Percentiles rank a stretch among this genome's conserved stretches.
phyloP scores from a whole-genome alignment of 2,113 vertebrate genomes.

The Nycticebus coucang region DNA sequence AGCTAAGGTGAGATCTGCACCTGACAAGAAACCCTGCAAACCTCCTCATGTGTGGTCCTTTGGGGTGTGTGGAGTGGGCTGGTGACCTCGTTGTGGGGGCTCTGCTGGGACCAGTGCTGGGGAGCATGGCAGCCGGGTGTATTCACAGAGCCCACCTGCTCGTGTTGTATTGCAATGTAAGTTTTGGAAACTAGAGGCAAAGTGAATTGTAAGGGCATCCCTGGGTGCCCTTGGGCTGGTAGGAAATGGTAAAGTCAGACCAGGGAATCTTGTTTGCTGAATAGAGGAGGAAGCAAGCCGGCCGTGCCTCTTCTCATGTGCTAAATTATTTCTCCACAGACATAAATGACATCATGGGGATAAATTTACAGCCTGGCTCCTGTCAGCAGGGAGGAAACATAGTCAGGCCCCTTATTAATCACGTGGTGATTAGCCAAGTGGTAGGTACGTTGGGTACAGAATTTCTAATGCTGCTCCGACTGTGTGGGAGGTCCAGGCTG shows the following conservation, averaged over 20 bases:
- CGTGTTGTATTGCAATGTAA: background rate
- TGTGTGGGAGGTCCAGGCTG: slow-evolving; percentile 50
- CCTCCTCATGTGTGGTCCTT: background rate
- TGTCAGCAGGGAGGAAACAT: slow-evolving; percentile 69
- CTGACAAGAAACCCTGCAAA: background rate
- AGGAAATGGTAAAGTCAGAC: background rate
- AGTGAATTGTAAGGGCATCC: background rate
- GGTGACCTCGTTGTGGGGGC: no score
- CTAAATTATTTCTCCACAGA: slow-evolving; percentile 63
- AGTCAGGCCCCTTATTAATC: slow-evolving; percentile 72
- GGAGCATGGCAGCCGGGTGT: background rate
- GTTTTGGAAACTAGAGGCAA: slow-evolving; percentile 35
- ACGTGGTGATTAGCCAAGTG: slow-evolving; percentile 59
- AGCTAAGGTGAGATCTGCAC: background rate
- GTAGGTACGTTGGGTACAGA: slow-evolving; percentile 70
- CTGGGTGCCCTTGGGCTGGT: background rate
- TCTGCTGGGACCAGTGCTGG: background rate
- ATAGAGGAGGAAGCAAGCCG: background rate
- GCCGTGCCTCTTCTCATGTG: background rate
- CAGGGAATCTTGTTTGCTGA: background rate
- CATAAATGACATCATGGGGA: slow-evolving; percentile 44
- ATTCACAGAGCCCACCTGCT: background rate
- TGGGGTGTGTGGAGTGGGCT: no score
- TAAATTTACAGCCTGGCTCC: slow-evolving; percentile 68
- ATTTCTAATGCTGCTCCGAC: slow-evolving; percentile 65